These are phyloP conservation scores for Pteromalus puparum DNA, from an alignment of 1,140 invertebrate genomes.

Conservation along the genomic window DNA sequence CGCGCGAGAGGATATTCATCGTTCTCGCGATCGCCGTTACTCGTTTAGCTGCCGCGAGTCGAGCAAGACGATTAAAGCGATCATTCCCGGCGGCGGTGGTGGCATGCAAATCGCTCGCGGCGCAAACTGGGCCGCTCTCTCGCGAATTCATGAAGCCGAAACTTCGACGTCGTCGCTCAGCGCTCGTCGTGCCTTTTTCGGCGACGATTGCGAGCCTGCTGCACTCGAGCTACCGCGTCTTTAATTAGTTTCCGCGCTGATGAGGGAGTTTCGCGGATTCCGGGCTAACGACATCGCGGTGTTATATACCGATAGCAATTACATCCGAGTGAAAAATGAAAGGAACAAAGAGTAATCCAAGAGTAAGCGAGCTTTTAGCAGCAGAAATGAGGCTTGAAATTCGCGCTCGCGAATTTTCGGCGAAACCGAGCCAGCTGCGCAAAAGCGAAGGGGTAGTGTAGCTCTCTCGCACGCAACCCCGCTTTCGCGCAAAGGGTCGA, in stretches of 20 bases:
- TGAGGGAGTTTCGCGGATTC: no score
- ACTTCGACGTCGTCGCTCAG: neutral
- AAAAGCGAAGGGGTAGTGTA: neutral
- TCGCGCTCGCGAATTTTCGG: conserved; percentile 56
- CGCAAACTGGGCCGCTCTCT: neutral
- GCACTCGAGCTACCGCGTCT: no score
- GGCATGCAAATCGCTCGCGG: conserved; percentile 30
- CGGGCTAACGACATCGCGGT: no score
- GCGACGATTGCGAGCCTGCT: no score
- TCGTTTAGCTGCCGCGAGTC: neutral
- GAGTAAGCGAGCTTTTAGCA: no score
- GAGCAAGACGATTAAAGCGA: conserved; percentile 32
- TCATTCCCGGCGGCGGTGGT: conserved; percentile 10
- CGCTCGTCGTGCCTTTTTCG: neutral
- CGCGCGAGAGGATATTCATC: conserved; percentile 21
- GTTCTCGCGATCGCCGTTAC: conserved; percentile 32
- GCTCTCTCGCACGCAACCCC: neutral
- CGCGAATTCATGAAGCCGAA: conserved; percentile 49
- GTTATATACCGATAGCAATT: neutral
- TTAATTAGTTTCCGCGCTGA: no score
- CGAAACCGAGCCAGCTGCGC: neutral
- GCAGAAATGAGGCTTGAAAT: neutral
- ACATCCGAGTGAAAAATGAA: neutral
- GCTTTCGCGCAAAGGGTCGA: neutral
- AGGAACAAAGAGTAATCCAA: no score